phyloP scores from a whole-genome alignment of 2,888 invertebrate genomes.

The Luperina testacea region DNA sequence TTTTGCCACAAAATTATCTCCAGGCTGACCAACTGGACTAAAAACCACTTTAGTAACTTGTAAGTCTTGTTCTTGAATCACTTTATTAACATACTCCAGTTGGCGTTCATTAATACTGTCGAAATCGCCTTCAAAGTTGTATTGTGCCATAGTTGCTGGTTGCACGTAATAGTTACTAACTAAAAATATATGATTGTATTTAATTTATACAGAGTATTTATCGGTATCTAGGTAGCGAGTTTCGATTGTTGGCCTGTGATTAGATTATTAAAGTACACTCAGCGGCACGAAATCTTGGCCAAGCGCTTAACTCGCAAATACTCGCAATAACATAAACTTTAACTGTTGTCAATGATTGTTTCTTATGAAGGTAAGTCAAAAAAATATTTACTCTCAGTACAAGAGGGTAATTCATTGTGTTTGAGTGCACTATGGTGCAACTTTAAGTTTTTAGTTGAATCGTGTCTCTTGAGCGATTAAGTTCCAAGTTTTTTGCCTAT shows the following conservation, averaged over 20 bases:
- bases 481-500: no score
- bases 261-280: not conserved
- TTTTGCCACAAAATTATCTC: slow-evolving; percentile 72
- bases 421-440: no score
- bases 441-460: no score
- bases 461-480: no score
- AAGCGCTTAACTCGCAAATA: no score
- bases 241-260: not conserved
- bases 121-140: slow-evolving; percentile 70
- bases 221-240: slow-evolving; percentile 5
- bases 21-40: slow-evolving; percentile 68
- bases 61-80: slow-evolving; percentile 69
- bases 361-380: no score
- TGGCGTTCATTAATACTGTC: slow-evolving; percentile 65
- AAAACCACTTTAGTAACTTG: slow-evolving; percentile 67
- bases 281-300: no score
- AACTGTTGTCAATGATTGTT: no score
- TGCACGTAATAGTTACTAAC: slow-evolving; percentile 6
- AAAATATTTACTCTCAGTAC: no score
- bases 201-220: slow-evolving; percentile 37
- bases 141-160: slow-evolving; percentile 60
- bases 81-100: slow-evolving; percentile 69
- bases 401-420: no score
- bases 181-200: not conserved
- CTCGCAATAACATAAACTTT: no score